Base-by-base conservation (phyloP, 64 coral and sea anemone genomes). In the Pachyseris speciosa region DNA sequence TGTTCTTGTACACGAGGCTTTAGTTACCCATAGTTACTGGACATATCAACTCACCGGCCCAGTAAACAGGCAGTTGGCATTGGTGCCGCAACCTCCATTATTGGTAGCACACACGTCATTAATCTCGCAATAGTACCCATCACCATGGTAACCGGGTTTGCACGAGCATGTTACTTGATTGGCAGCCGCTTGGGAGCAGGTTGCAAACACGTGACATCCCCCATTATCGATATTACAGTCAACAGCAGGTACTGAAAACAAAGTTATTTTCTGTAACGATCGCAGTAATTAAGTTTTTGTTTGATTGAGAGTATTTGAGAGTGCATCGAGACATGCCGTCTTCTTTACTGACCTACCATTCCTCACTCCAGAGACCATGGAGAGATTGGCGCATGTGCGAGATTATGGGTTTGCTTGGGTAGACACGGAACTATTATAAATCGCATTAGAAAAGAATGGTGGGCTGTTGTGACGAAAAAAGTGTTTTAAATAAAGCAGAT, bases 101-200 rank as follows among this genome's bases (percentile, higher is more conserved):
- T 86, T 80, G 3, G 60, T 53, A 7, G 64, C 47, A 79, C 95
- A 96, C 20, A 37, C 47, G 64, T 96, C 95, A 67, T 27, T 86
- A 86, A 96, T 93, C 12, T 96, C 75, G 36, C 95, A 96, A 52
- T 92, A 96, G 43, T 78, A 85, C 1, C 95, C 95, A 51, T 96
- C 94, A 65, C 95, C 95, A 60, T 49, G 64, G 86, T 86, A 96
- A 81, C 91, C 95, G 33, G 58, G 27, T 51, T 75, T 76, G 25
- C 95, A 96, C 7, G 85, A 90, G 31, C 95, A 96, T 6, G 65
- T 96, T 49, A 96, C 72, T 15, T 12, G 37, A 47, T 73, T 44
- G 0, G 20, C 31, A 80, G 70, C 53, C 24, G 68, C 49, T 43
- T 77, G 19, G 7, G 66, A 84, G 36, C 95, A 96, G 43, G 63